Percentiles rank a stretch among this genome's conserved stretches.
These are phyloP conservation scores for Proctacanthus coquilletti DNA, from an alignment of 1,140 invertebrate genomes.

Conservation along the genomic window DNA sequence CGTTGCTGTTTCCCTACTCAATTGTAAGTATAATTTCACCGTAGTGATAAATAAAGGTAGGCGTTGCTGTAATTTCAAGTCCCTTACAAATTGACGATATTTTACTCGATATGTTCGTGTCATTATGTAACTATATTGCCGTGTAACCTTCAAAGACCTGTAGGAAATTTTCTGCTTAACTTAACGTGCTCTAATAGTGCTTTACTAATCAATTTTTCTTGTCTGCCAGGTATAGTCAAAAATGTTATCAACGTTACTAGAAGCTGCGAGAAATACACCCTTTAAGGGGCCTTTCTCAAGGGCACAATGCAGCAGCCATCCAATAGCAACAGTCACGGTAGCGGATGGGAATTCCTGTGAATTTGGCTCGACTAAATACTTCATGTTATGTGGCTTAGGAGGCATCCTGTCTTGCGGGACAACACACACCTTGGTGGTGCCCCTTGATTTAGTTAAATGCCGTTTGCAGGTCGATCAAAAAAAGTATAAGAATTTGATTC, in stretches of 20 bases:
- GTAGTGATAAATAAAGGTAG: no score
- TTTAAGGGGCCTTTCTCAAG: constrained; percentile 50
- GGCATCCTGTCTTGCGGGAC: constrained; percentile 85
- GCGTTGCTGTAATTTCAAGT: no score
- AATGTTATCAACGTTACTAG: constrained; percentile 58
- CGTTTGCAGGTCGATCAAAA: constrained; percentile 55
- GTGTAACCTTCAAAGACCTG: no score
- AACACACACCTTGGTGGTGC: constrained; percentile 72
- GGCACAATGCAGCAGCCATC: constrained; percentile 36
- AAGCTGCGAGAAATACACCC: constrained; percentile 55
- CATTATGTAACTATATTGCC: no score
- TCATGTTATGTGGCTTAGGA: constrained; percentile 84
- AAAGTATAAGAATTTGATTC: constrained; percentile 55
- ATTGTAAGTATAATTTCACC: no score
- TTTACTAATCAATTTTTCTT: no score
- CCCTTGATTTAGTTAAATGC: constrained; percentile 91
- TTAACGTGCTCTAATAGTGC: no score
- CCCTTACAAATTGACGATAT: no score
- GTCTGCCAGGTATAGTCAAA: no score
- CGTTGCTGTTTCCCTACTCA: no score
- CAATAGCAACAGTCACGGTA: constrained; percentile 40
- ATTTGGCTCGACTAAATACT: constrained; percentile 88
- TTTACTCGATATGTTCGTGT: no score
- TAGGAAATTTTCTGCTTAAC: no score
- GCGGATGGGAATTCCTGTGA: constrained; percentile 60